Evolutionary conservation across 2,113 vertebrate genomes (phyloP).

Genomic region (Aplodontia rufa): DNA sequence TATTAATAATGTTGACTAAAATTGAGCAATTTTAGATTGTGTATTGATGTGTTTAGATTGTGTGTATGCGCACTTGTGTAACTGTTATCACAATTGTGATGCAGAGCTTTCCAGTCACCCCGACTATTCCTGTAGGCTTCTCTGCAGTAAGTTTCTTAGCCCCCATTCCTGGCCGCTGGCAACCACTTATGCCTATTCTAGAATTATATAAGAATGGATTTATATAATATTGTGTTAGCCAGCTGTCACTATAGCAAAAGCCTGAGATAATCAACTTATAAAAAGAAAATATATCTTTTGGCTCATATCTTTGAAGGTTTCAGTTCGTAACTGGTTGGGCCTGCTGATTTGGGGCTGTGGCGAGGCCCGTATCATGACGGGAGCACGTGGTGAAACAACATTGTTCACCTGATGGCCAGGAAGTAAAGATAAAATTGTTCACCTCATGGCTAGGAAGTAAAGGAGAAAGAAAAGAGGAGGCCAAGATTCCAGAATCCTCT

Average conservation of each 20-base stretch:
- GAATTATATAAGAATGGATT: neutral
- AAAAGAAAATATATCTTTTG: too few relatives aligned
- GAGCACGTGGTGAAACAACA: neutral
- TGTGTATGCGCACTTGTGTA: neutral
- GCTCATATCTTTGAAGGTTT: neutral
- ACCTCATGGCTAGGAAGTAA: neutral
- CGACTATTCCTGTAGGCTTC: neutral
- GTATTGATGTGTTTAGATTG: neutral
- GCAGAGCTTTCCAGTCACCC: neutral
- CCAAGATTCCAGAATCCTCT: neutral
- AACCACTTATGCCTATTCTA: neutral
- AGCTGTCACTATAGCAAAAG: neutral
- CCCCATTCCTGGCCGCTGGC: neutral
- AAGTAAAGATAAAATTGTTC: neutral
- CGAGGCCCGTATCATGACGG: neutral
- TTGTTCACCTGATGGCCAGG: neutral
- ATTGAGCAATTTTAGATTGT: neutral
- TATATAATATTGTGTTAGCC: neutral
- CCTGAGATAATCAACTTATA: neutral
- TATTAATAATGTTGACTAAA: neutral
- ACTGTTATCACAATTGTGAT: neutral
- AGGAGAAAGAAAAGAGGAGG: neutral
- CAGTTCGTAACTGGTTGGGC: neutral
- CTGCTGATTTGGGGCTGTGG: neutral
- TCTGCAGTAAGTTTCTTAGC: neutral